These are phyloP conservation scores for Balanococcus diminutus DNA, from an alignment of 2,888 invertebrate genomes.

Conservation along the genomic window DNA sequence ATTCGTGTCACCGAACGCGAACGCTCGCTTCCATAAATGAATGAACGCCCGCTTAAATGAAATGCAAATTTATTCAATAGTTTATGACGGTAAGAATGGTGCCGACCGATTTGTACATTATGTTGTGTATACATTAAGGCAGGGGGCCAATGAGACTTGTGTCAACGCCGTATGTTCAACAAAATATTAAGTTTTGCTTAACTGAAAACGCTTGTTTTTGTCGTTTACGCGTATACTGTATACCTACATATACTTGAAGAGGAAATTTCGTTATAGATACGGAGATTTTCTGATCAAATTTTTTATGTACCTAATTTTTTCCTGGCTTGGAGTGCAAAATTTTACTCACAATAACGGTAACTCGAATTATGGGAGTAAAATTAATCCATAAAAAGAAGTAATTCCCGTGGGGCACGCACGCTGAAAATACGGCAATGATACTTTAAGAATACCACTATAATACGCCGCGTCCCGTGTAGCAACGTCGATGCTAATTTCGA, in stretches of 20 bases:
- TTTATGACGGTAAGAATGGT: constrained; percentile 25
- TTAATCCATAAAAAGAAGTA: too few relatives aligned
- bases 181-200: constrained; percentile 44
- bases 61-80: constrained; percentile 48
- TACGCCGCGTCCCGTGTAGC: too few relatives aligned
- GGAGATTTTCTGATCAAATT: not conserved
- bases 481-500: too few relatives aligned
- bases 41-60: constrained; percentile 32
- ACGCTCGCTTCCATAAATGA: constrained; percentile 8
- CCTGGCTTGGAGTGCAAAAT: too few relatives aligned
- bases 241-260: not conserved
- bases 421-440: too few relatives aligned
- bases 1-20: constrained; percentile 9
- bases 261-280: not conserved
- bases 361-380: too few relatives aligned
- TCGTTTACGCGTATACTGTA: not conserved
- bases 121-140: constrained; percentile 4
- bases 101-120: constrained; percentile 40
- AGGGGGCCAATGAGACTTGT: constrained; percentile 16
- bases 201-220: constrained; percentile 42
- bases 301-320: not conserved
- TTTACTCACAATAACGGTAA: too few relatives aligned
- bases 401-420: too few relatives aligned
- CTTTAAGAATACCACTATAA: too few relatives aligned
- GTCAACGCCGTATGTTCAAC: constrained; percentile 45